These are phyloP conservation scores for Esox lucius DNA, from an alignment of 2,797 vertebrate species.

Conservation along the genomic window DNA sequence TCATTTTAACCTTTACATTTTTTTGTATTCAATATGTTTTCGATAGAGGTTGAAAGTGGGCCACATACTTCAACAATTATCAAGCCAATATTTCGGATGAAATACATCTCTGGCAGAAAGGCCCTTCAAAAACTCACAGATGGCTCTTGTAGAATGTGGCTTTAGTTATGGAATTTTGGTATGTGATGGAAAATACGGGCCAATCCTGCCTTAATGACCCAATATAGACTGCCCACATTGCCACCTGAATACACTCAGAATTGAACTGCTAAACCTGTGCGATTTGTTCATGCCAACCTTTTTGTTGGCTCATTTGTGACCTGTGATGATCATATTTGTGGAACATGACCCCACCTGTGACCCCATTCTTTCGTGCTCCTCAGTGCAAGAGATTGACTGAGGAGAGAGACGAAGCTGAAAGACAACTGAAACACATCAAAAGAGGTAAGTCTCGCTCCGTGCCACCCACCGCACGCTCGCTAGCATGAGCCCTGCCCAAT, in stretches of 20 bases:
- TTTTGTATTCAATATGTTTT: slow-evolving; percentile 54
- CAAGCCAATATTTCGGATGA: background rate
- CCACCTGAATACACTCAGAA: background rate
- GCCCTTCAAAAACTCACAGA: background rate
- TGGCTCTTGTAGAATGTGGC: background rate
- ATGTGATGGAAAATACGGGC: background rate
- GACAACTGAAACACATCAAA: slow-evolving; percentile 82
- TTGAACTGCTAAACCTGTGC: no score
- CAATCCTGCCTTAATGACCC: background rate
- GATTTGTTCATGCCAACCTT: background rate
- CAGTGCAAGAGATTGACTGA: slow-evolving; percentile 74
- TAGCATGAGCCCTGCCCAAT: background rate
- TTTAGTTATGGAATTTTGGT: background rate
- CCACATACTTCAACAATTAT: slow-evolving; percentile 19
- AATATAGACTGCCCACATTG: background rate
- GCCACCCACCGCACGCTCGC: background rate
- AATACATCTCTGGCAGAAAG: background rate
- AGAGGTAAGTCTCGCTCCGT: slow-evolving; percentile 67
- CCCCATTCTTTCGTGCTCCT: slow-evolving; percentile 23
- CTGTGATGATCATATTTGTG: background rate
- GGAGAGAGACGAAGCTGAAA: slow-evolving; percentile 77
- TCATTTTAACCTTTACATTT: no score
- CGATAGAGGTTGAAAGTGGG: slow-evolving; percentile 45
- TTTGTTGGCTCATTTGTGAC: background rate
- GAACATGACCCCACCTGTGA: slow-evolving; percentile 34